Conservation (phyloP, 30 jellyfish, hydroid and myxozoan species). For the Morbakka virulenta region DNA sequence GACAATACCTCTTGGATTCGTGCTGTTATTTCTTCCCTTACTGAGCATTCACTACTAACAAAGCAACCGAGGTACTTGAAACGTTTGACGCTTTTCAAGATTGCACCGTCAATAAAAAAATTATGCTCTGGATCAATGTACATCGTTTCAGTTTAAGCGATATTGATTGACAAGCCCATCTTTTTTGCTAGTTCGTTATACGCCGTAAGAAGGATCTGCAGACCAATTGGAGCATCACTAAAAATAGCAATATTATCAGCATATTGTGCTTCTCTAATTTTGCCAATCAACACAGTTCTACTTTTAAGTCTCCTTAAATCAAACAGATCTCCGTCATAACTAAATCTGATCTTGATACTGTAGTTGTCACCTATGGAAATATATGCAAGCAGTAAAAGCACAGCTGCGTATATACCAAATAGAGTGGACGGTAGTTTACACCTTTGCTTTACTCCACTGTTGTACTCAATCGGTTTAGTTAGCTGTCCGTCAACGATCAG, state of each 20-base stretch:
- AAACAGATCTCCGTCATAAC: slow-evolving; percentile 53
- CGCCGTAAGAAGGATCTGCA: slow-evolving; percentile 19
- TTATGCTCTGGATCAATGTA: slow-evolving; percentile 14
- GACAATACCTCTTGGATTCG: not conserved
- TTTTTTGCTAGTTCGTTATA: slow-evolving; percentile 31
- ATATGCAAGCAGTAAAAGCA: slow-evolving; percentile 50
- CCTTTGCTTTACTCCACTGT: slow-evolving; percentile 63
- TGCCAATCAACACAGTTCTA: slow-evolving; percentile 3
- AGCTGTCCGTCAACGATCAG: slow-evolving; percentile 51
- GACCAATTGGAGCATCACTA: too few relatives aligned
- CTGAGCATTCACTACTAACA: not conserved
- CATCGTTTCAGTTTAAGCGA: slow-evolving; percentile 26
- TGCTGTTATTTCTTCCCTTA: not conserved
- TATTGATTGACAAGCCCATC: slow-evolving; percentile 32
- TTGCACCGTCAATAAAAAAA: not conserved
- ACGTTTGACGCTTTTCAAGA: not conserved
- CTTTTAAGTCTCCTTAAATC: slow-evolving; percentile 55
- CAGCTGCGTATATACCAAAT: slow-evolving; percentile 65
- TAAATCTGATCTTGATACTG: slow-evolving; percentile 54
- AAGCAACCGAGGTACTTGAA: not conserved
- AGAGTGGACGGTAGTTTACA: too few relatives aligned
- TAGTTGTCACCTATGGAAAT: slow-evolving; percentile 10
- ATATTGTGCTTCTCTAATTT: slow-evolving; percentile 62
- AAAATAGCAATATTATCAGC: slow-evolving; percentile 27
- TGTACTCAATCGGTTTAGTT: slow-evolving; percentile 43